Evolutionary conservation across 2,888 invertebrate species (phyloP), one percentile per base, ranked within the genome.

Genomic region (Agrotis segetum): DNA sequence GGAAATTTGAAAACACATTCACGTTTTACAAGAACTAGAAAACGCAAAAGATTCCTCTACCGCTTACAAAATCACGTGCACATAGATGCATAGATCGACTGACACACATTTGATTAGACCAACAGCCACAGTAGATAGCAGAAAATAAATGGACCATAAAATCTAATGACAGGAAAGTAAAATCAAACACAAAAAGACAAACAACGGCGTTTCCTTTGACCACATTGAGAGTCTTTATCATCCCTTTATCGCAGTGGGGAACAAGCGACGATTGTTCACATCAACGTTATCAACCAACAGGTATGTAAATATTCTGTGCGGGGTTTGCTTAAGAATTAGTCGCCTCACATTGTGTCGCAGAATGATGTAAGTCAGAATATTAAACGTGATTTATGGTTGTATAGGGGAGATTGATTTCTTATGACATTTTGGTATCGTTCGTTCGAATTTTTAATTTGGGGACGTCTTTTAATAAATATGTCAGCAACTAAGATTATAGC

Each of bases 141-240:
- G 71, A 82, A 81, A 82, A 83, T 85, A 88, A 84, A 81, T 84
- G 82, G 58, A 19, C 74, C 53, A 80, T 84, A 86, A 82, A 88
- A 86, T 79, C 82, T 87, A 85, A 87, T 87, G 87, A 88, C 90
- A 91, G 91, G 91, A 91, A 90, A 92, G 87, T 85, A 87, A 90
- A 88, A 88, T 88, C 90, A 92, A 92, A 93, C 91, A 92, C 69
- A 77, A 69, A 60, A 86, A 80, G 81, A 81, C 88, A 91, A 92
- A 94, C 93, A 92, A 87, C 89, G 91, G 92, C 90, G 87, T 90
- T 91, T 91, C 91, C 92, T 94, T 93, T 94, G 93, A 92, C 94
- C 93, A 92, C 87, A 90, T 91, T 92, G 88, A 90, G 86, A 84
- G 83, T 81, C 88, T 90, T 91, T 90, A 92, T 91, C 89, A 85